Base-by-base conservation (phyloP, 2,888 invertebrate genomes). In the Meteorus cinctellus region DNA sequence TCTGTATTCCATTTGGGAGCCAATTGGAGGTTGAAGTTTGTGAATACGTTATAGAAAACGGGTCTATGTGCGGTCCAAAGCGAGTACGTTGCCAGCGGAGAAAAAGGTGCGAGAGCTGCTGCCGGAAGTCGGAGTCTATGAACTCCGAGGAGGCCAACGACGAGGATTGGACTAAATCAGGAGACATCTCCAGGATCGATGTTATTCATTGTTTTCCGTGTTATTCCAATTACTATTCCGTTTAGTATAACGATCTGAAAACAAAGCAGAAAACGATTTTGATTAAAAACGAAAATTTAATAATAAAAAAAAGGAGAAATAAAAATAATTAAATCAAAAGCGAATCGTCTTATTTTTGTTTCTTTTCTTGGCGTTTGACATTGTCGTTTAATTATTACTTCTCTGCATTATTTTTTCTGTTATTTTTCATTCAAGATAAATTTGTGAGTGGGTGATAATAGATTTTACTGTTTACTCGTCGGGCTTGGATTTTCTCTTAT, bases 131-230 rank as follows among this genome's bases (percentile, higher is more conserved):
- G 76, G 80, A 79, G 80, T 82, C 81, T 81, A 82, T 82, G 82
- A 82, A 82, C 81, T 79, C 82, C 80, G 82, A 83, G 75, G 82
- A 81, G 72, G 74, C 80, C 71, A 81, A 71, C 76, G 82, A 81
- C 75, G 82, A 82, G 77, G 82, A 82, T 65, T 72, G 72, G 76
- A 76, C 36, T 73, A 65, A 29, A 62, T 62, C 55, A 55, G 19
- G 55, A 55, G 48, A 48, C 29, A 12, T 36, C 29, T 72, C 29
- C n/a, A 48, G 41, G n/a, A 45, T 62, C 29, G 31, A 29, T 70
- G 36, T 59, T 60, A 27, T 36, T 60, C 19, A 24, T 55, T 69
- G 29, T 69, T 55, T 34, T 5, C 2, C 31, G 19, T 19, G 29
- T 59, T 14, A 34, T 59, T 34, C 34, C 19, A 34, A 36, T 65